Conservation (phyloP, 2,888 invertebrate species). For the Ceramica pisi region DNA sequence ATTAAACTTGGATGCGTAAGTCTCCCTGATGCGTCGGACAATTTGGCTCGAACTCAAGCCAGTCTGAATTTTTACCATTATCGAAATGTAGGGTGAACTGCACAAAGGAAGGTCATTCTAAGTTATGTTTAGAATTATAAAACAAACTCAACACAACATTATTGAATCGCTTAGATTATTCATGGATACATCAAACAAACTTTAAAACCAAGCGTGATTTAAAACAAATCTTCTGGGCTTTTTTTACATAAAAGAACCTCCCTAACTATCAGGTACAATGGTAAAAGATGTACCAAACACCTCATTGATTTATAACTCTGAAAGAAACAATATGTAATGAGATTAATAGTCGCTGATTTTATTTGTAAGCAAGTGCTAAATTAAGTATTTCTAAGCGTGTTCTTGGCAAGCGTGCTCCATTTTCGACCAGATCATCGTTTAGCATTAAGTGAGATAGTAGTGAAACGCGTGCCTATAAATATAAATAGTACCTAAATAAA, state of each 20-base stretch:
- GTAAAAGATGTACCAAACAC: background rate
- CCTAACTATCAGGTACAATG: background rate
- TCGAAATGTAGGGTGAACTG: constrained; percentile 21
- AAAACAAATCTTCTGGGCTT: background rate
- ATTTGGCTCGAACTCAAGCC: constrained; percentile 76
- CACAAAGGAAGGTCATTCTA: constrained; percentile 15
- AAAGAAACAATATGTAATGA: background rate
- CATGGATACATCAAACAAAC: background rate
- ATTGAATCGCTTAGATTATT: background rate
- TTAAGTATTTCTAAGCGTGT: too few species aligned
- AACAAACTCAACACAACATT: background rate
- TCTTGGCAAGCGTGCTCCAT: too few species aligned
- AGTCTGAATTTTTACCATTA: constrained; percentile 42
- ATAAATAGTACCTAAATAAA: too few species aligned
- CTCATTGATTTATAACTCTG: background rate
- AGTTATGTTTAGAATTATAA: background rate
- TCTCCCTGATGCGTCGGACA: constrained; percentile 55
- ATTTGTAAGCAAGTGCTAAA: too few species aligned
- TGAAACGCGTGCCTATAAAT: too few species aligned
- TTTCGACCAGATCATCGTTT: too few species aligned
- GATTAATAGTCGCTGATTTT: background rate
- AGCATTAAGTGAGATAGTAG: too few species aligned
- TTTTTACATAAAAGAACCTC: too few species aligned
- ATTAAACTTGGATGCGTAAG: constrained; percentile 39
- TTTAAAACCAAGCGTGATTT: background rate